Conservation (phyloP, 2,113 vertebrate species). For the Erpornis zantholeuca region DNA sequence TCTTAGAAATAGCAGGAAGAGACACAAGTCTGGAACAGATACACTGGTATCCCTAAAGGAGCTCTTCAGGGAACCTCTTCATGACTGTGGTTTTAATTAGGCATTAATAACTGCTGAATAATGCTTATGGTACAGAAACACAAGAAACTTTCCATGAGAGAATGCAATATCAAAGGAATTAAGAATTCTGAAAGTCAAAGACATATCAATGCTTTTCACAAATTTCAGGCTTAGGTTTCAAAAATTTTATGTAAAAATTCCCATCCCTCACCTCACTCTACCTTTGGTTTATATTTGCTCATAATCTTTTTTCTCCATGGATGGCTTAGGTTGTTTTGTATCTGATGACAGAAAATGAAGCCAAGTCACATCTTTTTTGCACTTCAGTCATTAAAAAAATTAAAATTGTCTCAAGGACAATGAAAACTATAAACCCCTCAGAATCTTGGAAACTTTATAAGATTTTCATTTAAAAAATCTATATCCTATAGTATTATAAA, state of each 20-base stretch:
- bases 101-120: neutral
- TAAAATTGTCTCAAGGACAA: neutral
- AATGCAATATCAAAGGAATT: neutral
- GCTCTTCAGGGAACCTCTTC: neutral
- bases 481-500: neutral
- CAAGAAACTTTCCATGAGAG: neutral
- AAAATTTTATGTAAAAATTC: neutral
- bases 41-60: neutral
- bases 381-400: neutral
- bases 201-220: neutral
- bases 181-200: neutral
- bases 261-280: neutral
- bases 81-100: slow-evolving; percentile 20
- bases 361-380: neutral
- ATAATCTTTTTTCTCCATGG: neutral
- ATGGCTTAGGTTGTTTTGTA: neutral
- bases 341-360: neutral
- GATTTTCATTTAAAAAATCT: neutral
- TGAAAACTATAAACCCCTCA: neutral
- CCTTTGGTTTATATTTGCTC: neutral
- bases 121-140: neutral
- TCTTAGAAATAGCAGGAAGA: neutral
- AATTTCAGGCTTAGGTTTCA: neutral
- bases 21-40: neutral
- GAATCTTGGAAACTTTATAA: neutral